Conservation (phyloP, 2,888 invertebrate species). For the Unio delphinus region DNA sequence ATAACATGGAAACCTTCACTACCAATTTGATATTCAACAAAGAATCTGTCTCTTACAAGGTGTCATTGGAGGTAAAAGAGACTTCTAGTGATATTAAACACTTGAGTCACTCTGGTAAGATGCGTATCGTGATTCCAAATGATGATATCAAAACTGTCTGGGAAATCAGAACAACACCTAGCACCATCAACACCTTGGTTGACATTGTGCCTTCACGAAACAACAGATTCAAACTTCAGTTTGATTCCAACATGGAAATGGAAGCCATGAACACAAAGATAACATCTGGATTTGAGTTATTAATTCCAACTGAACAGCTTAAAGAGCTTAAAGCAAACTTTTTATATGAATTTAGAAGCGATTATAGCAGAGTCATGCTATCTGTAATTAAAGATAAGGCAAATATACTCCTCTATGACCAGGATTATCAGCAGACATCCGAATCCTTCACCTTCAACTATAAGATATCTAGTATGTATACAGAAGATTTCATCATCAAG, state of each 20-base stretch:
- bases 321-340: constrained; percentile 24
- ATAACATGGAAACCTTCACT: no score
- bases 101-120: no score
- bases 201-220: constrained; percentile 18
- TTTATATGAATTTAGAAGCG: constrained; percentile 34
- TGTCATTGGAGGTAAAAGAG: no score
- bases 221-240: constrained; percentile 26
- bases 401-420: constrained; percentile 24
- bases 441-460: constrained; percentile 26
- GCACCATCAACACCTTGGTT: constrained; percentile 13
- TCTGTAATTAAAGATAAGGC: constrained; percentile 33
- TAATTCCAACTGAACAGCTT: constrained; percentile 36
- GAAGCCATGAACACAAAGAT: constrained; percentile 16
- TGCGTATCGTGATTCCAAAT: no score
- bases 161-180: constrained; percentile 14
- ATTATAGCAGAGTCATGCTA: constrained; percentile 24
- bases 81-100: no score
- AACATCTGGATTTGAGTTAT: constrained; percentile 24
- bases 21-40: no score
- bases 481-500: constrained; percentile 32
- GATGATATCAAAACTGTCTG: constrained; percentile 22
- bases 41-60: no score
- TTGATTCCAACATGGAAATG: constrained; percentile 18
- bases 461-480: constrained; percentile 20
- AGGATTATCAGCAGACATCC: constrained; percentile 24